Percentiles rank a stretch among this genome's conserved stretches.
These are phyloP conservation scores for Porites lutea DNA, from an alignment of 64 coral and sea anemone species.

Conservation along the genomic window DNA sequence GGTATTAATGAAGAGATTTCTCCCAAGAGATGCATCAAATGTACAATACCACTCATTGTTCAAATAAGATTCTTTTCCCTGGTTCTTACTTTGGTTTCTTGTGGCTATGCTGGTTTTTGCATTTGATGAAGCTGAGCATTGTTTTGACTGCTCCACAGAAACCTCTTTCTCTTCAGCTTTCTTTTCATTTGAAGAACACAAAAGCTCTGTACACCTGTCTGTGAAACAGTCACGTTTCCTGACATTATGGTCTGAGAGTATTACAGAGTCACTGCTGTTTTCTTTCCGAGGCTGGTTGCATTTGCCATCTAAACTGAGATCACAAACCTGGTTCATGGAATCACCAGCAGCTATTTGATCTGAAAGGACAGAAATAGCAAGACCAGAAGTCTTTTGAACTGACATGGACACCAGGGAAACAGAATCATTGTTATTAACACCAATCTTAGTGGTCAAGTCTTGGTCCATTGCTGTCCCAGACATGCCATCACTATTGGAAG, in stretches of 20 bases:
- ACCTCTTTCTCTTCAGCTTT: not conserved
- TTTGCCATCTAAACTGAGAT: not conserved
- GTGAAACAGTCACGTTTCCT: not conserved
- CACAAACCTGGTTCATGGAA: not conserved
- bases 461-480: not conserved
- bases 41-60: conserved; percentile 69
- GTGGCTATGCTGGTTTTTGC: not conserved
- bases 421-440: not conserved
- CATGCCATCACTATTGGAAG: not conserved
- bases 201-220: not conserved
- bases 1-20: conserved; percentile 75
- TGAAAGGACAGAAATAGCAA: not conserved
- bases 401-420: not conserved
- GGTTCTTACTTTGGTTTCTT: not conserved
- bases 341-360: not conserved
- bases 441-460: not conserved
- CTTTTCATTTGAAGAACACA: not conserved
- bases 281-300: not conserved
- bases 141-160: not conserved
- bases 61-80: not conserved
- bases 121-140: not conserved
- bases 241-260: not conserved
- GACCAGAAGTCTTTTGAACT: not conserved
- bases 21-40: conserved; percentile 63
- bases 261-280: not conserved